A percentile compares a stretch with the other conserved stretches of the same genome.
Evolutionary conservation across 2,888 invertebrate species (phyloP).

Genomic region (Drosophila hawaiiensis): DNA sequence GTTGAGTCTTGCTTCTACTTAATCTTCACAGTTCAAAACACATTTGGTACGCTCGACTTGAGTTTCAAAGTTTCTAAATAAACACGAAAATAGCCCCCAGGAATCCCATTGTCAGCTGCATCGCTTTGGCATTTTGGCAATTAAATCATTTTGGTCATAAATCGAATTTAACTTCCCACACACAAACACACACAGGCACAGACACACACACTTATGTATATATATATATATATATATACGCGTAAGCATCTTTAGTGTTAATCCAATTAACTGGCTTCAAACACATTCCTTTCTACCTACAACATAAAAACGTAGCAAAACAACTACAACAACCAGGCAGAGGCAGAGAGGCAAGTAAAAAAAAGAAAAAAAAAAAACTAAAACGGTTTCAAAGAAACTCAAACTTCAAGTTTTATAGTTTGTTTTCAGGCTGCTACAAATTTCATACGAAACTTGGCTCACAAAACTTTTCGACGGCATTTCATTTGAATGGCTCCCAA

Average conservation of each 20-base stretch:
- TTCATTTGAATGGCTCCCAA: constrained; percentile 68
- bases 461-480: constrained; percentile 68
- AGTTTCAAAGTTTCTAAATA: constrained; percentile 5
- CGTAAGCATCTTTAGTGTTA: constrained; percentile 52
- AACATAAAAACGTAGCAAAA: constrained; percentile 22
- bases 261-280: constrained; percentile 77
- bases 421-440: constrained; percentile 68
- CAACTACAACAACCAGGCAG: constrained; percentile 15
- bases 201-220: constrained; percentile 1
- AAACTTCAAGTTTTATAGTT: constrained; percentile 77
- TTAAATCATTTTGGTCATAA: constrained; percentile 76
- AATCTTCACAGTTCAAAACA: neutral
- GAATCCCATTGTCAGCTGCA: constrained; percentile 27
- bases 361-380: neutral
- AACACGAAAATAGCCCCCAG: constrained; percentile 11
- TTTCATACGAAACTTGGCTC: constrained; percentile 74
- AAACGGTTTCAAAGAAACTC: constrained; percentile 74
- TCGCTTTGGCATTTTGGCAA: constrained; percentile 64
- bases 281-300: constrained; percentile 67
- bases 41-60: constrained; percentile 10
- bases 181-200: constrained; percentile 27
- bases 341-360: neutral
- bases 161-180: constrained; percentile 61
- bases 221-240: neutral
- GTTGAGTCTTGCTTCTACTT: constrained; percentile 1